Evolutionary conservation across 2,113 vertebrate species (phyloP).

Genomic region (Sinocyclocheilus maitianheensis): DNA sequence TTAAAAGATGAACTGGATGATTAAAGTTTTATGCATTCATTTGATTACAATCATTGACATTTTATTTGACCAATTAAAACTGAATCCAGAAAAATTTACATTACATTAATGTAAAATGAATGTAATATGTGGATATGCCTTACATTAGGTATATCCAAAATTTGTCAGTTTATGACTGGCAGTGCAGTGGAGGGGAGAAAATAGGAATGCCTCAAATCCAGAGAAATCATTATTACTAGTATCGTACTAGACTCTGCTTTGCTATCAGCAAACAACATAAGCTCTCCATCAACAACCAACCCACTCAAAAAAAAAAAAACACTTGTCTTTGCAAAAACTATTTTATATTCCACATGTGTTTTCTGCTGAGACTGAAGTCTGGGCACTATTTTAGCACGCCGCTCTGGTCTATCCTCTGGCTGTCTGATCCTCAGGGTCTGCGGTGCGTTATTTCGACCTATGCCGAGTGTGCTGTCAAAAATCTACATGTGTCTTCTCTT

Average conservation of each 20-base stretch:
- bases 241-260: not conserved
- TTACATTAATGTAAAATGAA: too few species aligned
- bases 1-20: not conserved
- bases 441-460: not conserved
- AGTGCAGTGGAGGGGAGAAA: too few species aligned
- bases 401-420: not conserved
- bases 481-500: conserved; percentile 27
- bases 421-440: conserved; percentile 7
- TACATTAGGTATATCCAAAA: not conserved
- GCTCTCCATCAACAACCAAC: not conserved
- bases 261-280: not conserved
- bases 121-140: not conserved
- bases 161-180: not conserved
- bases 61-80: not conserved
- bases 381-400: not conserved
- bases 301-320: not conserved
- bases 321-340: not conserved
- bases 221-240: not conserved
- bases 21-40: not conserved
- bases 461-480: not conserved
- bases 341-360: not conserved
- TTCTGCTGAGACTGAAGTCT: conserved; percentile 15
- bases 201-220: not conserved
- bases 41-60: not conserved
- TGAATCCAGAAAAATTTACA: too few species aligned